phyloP scores from a whole-genome alignment of 2,797 vertebrate species.

The Scleropages formosus region DNA sequence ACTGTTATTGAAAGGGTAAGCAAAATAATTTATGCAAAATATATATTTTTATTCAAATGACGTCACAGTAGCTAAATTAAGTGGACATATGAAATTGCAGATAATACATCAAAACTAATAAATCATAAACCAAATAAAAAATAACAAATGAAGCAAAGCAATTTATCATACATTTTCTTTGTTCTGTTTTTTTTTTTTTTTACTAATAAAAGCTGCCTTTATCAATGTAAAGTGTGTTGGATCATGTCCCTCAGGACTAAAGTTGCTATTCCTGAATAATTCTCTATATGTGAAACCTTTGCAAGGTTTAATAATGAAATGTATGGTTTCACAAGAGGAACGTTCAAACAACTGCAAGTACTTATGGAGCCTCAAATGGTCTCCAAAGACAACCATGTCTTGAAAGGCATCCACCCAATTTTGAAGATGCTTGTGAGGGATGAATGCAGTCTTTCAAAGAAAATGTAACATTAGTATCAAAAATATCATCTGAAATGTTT shows the following conservation, averaged over 20 bases:
- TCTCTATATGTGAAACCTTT: neutral
- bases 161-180: neutral
- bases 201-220: neutral
- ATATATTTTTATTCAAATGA: no score
- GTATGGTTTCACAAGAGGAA: neutral
- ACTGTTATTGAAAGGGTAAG: no score
- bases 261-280: neutral
- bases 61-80: neutral
- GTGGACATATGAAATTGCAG: neutral
- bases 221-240: neutral
- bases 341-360: neutral
- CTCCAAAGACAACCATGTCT: neutral
- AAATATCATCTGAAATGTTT: no score
- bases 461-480: no score
- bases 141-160: neutral
- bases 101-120: neutral
- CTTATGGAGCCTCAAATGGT: no score
- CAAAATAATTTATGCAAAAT: no score
- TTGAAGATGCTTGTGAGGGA: neutral
- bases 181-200: neutral
- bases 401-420: neutral
- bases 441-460: no score
- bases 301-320: neutral
- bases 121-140: neutral
- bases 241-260: neutral